These are phyloP conservation scores for Siniperca obscura DNA, from an alignment of 2,797 vertebrate genomes.

Conservation along the genomic window DNA sequence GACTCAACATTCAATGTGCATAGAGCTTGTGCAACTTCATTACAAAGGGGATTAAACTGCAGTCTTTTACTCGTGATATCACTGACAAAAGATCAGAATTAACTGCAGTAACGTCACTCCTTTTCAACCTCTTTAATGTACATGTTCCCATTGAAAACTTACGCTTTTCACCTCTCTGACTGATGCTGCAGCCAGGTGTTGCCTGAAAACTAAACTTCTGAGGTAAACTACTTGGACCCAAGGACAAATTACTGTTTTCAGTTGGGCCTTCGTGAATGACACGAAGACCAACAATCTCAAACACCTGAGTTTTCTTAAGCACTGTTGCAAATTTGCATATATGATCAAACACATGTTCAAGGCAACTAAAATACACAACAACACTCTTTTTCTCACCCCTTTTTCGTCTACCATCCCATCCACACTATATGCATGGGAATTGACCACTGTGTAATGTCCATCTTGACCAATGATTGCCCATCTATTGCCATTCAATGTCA, in stretches of 20 bases:
- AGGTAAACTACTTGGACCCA: too few relatives aligned
- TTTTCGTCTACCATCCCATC: neutral
- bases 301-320: neutral
- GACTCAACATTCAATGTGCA: too few relatives aligned
- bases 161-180: neutral
- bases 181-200: neutral
- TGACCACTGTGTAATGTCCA: neutral
- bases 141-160: neutral
- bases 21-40: neutral
- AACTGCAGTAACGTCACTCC: neutral
- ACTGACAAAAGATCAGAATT: neutral
- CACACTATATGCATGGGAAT: neutral
- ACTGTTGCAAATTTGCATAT: neutral
- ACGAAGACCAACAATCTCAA: neutral
- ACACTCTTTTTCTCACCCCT: neutral
- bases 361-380: neutral
- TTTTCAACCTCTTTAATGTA: too few relatives aligned
- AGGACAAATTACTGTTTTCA: neutral
- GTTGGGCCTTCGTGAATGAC: neutral
- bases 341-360: neutral
- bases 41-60: neutral
- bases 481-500: neutral
- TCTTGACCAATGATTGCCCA: neutral
- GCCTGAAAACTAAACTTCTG: too few relatives aligned
- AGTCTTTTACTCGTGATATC: too few relatives aligned